phyloP scores from a whole-genome alignment of 2,113 vertebrate genomes.

The Chaenocephalus aceratus region DNA sequence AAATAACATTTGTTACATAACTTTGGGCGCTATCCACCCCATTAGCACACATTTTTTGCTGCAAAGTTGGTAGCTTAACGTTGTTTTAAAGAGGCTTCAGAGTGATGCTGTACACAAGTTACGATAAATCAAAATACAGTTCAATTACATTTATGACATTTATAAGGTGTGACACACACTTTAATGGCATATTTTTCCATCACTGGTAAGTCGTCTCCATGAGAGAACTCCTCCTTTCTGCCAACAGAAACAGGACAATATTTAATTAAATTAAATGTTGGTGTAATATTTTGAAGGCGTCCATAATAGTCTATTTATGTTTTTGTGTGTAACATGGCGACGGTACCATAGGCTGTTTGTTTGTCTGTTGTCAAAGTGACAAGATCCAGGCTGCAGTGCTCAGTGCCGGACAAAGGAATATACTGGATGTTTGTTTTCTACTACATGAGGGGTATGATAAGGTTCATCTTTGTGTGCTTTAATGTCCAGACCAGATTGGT shows the following conservation, averaged over 20 bases:
- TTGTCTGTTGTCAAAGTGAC: background rate
- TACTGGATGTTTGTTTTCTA: constrained; percentile 11
- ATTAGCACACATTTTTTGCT: background rate
- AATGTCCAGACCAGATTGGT: constrained; percentile 15
- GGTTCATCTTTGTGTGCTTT: background rate
- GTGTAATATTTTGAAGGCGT: too few relatives aligned
- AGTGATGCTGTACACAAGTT: background rate
- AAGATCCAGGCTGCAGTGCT: background rate
- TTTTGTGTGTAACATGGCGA: background rate
- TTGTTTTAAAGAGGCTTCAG: background rate
- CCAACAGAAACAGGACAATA: background rate
- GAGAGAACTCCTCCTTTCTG: background rate
- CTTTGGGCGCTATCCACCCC: background rate
- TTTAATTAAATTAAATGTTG: too few relatives aligned
- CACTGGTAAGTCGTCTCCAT: background rate
- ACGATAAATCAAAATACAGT: background rate
- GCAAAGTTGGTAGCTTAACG: background rate
- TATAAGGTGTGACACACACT: background rate
- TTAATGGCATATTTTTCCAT: background rate
- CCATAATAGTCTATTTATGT: background rate
- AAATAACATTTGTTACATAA: background rate
- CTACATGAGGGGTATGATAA: background rate
- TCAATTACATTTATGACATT: background rate
- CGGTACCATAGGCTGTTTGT: background rate
- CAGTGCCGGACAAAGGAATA: background rate